Evolutionary conservation across 2,797 vertebrate species (phyloP).

Genomic region (Hippopotamyrus pictus): DNA sequence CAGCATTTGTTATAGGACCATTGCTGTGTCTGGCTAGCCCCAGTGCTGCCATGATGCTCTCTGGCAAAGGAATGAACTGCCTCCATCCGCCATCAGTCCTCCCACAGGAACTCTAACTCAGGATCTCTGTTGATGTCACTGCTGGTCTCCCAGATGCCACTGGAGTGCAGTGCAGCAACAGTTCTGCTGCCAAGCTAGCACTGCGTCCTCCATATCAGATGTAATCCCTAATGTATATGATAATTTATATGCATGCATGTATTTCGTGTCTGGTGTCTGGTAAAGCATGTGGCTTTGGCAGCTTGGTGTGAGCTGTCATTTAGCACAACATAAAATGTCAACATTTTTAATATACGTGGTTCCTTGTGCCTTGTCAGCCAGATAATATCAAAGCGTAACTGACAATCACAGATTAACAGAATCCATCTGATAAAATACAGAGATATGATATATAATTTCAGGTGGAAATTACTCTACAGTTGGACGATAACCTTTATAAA

Average conservation of each 20-base stretch:
- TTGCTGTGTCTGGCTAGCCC: background rate
- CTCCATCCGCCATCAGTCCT: background rate
- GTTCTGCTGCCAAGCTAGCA: background rate
- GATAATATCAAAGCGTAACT: background rate
- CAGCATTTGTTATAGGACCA: background rate
- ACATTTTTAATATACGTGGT: background rate
- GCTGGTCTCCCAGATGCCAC: background rate
- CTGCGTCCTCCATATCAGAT: background rate
- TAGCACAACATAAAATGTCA: background rate
- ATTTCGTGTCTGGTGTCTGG: background rate
- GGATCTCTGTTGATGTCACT: background rate
- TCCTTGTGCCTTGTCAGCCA: background rate
- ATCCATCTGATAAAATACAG: background rate
- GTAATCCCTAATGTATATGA: background rate
- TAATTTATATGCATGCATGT: background rate
- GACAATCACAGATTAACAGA: background rate
- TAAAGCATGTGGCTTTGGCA: background rate
- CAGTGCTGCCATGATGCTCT: background rate
- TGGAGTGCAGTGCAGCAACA: background rate
- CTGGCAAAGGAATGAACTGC: background rate
- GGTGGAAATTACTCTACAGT: background rate
- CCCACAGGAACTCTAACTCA: background rate
- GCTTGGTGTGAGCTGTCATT: background rate
- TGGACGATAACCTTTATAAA: background rate
- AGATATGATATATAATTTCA: background rate